phyloP scores from a whole-genome alignment of 1,140 invertebrate species.

The Leucophenga varia region DNA sequence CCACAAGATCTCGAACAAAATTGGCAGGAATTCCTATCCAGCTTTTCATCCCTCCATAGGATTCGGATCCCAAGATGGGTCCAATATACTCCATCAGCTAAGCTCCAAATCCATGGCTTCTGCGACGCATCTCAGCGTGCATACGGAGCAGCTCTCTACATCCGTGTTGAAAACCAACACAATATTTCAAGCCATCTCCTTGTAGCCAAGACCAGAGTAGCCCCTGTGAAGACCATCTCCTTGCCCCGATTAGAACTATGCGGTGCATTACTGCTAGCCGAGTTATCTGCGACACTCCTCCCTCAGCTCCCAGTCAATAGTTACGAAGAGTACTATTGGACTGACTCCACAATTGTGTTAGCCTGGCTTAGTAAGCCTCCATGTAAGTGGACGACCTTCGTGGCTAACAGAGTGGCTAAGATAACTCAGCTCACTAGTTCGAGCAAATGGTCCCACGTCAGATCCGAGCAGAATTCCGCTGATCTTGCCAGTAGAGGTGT shows the following conservation, averaged over 20 bases:
- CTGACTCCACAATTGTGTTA: not conserved
- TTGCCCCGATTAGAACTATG: constrained; percentile 44
- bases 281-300: too few relatives aligned
- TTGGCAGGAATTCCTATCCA: constrained; percentile 12
- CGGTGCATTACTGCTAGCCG: constrained; percentile 30
- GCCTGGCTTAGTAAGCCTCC: not conserved
- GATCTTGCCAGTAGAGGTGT: constrained; percentile 1
- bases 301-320: too few relatives aligned
- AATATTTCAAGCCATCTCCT: constrained; percentile 19
- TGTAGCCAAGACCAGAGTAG: constrained; percentile 37
- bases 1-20: constrained; percentile 11
- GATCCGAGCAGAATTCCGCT: constrained; percentile 1
- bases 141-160: too few relatives aligned
- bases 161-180: constrained; percentile 18
- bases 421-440: not conserved
- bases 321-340: too few relatives aligned
- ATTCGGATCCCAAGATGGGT: constrained; percentile 13
- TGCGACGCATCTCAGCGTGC: too few relatives aligned
- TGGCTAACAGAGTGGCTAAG: constrained; percentile 2
- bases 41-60: constrained; percentile 1
- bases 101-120: too few relatives aligned
- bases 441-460: not conserved
- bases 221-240: constrained; percentile 33
- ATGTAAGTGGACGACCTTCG: constrained; percentile 1
- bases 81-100: too few relatives aligned